Conservation (phyloP, 2,888 invertebrate species). For the Clanis bilineata region DNA sequence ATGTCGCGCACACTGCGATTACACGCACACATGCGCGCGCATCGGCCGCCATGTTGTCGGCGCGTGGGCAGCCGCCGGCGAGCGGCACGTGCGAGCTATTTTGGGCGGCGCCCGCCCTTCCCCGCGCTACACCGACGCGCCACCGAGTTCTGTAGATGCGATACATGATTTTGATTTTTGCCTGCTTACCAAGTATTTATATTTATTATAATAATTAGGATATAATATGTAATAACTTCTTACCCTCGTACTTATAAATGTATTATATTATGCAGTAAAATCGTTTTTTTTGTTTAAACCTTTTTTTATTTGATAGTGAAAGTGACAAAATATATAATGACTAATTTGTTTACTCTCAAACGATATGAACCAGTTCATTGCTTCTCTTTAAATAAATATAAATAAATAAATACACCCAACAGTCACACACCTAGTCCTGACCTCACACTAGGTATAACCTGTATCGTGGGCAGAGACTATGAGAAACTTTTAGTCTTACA, state of each 20-base stretch:
- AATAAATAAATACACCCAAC: too few relatives aligned
- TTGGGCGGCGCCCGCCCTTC: slow-evolving; percentile 73
- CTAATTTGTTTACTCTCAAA: too few relatives aligned
- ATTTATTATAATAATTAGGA: not conserved
- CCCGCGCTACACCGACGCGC: slow-evolving; percentile 34
- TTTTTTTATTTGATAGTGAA: too few relatives aligned
- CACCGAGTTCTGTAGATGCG: slow-evolving; percentile 44
- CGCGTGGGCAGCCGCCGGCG: slow-evolving; percentile 75
- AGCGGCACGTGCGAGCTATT: slow-evolving; percentile 81
- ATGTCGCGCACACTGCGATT: not conserved
- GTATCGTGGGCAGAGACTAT: too few relatives aligned
- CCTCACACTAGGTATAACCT: too few relatives aligned
- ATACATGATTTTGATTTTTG: slow-evolving; percentile 40
- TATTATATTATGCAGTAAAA: not conserved
- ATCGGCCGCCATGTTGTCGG: slow-evolving; percentile 74
- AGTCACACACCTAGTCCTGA: too few relatives aligned
- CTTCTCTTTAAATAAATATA: too few relatives aligned
- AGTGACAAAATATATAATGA: too few relatives aligned
- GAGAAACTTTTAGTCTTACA: too few relatives aligned
- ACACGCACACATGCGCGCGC: slow-evolving; percentile 42
- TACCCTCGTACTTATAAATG: slow-evolving; percentile 20
- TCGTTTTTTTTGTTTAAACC: not conserved
- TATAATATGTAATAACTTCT: slow-evolving; percentile 22
- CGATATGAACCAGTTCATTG: too few relatives aligned
- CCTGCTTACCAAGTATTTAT: slow-evolving; percentile 18